Evolutionary conservation across 2,797 vertebrate genomes (phyloP).

Genomic region (Rhabdophis nuchalis): DNA sequence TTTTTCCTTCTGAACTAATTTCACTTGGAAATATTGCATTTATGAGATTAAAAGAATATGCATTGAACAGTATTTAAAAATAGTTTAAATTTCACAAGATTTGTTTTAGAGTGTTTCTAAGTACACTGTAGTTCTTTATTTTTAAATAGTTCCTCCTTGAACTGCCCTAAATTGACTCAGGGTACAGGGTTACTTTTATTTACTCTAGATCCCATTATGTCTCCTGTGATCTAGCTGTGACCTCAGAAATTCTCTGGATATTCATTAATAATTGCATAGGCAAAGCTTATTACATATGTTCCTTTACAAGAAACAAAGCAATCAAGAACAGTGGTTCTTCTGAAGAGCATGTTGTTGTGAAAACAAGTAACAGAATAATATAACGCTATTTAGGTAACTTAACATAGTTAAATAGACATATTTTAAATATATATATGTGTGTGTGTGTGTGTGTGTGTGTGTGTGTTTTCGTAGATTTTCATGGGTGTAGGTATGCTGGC

Average conservation of each 20-base stretch:
- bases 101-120: background rate
- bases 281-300: slow-evolving; percentile 8
- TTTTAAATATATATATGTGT: too few species aligned
- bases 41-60: background rate
- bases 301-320: background rate
- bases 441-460: too few species aligned
- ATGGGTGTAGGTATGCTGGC: too few species aligned
- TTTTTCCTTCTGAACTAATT: background rate
- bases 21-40: background rate
- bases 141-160: background rate
- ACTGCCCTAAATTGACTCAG: background rate
- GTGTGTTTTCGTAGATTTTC: too few species aligned
- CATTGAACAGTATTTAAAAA: background rate
- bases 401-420: background rate
- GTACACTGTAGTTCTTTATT: background rate
- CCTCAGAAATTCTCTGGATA: background rate
- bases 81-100: background rate
- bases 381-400: background rate
- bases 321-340: background rate
- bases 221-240: background rate
- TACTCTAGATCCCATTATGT: background rate
- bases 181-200: background rate
- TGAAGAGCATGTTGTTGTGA: background rate
- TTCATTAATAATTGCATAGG: background rate
- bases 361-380: background rate